A percentile compares a stretch with the other conserved stretches of the same genome.
These are phyloP conservation scores for Girardia tigrina DNA, from an alignment of 2,888 invertebrate species.

Conservation along the genomic window DNA sequence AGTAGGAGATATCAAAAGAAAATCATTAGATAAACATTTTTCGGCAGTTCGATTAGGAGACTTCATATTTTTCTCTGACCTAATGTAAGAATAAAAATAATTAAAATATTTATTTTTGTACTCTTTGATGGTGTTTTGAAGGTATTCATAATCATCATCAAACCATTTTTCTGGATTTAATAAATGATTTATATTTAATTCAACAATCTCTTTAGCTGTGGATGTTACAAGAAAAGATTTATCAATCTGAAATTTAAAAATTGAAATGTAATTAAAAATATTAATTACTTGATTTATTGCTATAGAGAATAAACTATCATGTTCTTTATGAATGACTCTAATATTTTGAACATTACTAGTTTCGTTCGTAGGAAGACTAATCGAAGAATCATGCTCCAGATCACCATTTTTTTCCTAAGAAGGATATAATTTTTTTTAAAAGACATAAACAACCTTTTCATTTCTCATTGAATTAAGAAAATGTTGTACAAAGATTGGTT, in stretches of 20 bases:
- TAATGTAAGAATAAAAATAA: too few species aligned
- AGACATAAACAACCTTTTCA: background rate
- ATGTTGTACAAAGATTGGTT: slow-evolving; percentile 5
- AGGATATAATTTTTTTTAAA: background rate
- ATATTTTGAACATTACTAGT: background rate
- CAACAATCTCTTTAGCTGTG: slow-evolving; percentile 87
- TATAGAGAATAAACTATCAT: background rate
- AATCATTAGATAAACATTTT: background rate
- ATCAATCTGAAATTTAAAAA: background rate
- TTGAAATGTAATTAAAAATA: background rate
- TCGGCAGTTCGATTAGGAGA: background rate
- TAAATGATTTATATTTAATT: slow-evolving; percentile 83
- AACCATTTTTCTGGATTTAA: slow-evolving; percentile 75
- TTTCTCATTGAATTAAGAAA: background rate
- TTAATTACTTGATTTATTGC: background rate
- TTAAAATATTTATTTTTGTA: too few species aligned
- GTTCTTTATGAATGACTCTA: background rate
- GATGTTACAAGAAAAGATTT: slow-evolving; percentile 61
- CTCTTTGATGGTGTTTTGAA: background rate
- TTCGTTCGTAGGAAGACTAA: background rate
- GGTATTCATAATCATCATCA: slow-evolving; percentile 90
- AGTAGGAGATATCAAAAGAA: background rate
- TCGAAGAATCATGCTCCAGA: background rate
- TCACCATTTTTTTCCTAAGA: background rate
- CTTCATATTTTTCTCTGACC: background rate